Conservation (phyloP, 23 tunicate species). For the Ascidia mentula region DNA sequence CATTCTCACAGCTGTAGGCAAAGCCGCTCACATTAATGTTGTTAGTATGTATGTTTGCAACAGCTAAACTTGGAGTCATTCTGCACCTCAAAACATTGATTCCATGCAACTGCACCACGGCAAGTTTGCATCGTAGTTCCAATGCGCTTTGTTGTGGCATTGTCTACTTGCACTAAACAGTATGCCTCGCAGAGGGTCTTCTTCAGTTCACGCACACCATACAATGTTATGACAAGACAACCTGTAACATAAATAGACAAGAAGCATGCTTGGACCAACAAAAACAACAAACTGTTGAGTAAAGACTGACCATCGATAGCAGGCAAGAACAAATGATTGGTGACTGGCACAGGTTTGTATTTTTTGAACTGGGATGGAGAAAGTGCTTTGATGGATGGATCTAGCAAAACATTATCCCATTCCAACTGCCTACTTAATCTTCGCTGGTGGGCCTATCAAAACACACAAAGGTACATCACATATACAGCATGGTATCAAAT, state of each 20-base stretch:
- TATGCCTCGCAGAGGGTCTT: conserved; percentile 82
- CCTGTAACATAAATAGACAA: conserved; percentile 30
- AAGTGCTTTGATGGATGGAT: conserved; percentile 49
- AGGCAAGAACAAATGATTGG: conserved; percentile 1
- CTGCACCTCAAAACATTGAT: conserved; percentile 91
- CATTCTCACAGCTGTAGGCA: background rate
- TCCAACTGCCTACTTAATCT: conserved; percentile 65
- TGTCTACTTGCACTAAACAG: conserved; percentile 91
- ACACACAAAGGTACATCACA: too few relatives aligned
- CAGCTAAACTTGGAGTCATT: background rate
- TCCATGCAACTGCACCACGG: conserved; percentile 85
- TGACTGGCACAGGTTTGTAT: conserved; percentile 54
- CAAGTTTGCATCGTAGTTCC: conserved; percentile 91
- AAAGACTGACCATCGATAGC: conserved; percentile 55
- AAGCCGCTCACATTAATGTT: background rate
- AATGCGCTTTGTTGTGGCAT: conserved; percentile 62
- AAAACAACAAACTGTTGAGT: background rate
- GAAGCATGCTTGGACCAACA: background rate
- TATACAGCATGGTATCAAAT: too few relatives aligned
- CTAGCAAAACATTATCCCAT: conserved; percentile 38
- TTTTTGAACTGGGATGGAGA: conserved; percentile 74
- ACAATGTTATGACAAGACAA: conserved; percentile 79
- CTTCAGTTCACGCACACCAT: conserved; percentile 88
- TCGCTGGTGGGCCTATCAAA: conserved; percentile 58
- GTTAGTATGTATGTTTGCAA: background rate